Base-by-base conservation (phyloP, 64 coral and sea anemone species). In the Stylophora pistillata region DNA sequence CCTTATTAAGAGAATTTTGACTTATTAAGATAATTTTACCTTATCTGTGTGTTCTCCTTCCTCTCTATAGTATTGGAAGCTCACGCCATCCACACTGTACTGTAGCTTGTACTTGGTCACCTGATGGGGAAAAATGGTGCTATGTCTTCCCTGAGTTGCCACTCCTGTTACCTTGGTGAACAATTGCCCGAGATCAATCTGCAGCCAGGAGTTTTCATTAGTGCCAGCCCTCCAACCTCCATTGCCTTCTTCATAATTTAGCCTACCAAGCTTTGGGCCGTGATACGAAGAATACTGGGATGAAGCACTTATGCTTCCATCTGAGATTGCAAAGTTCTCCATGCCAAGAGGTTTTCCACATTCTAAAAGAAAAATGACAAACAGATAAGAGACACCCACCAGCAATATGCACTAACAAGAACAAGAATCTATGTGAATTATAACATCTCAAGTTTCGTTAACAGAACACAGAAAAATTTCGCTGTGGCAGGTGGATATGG, bases 121-220 rank as follows among this genome's bases (percentile, higher is more conserved):
- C 18, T 25, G 5, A 21, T n/a, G 18, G 4, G n/a, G 18, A 1
- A 0, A 66, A 66, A 7, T n/a, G 10, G 6, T 25, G 63, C 63
- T 66, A 56, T 86, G 59, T 77, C 89, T 53, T 15, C 89, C 89
- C 20, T 91, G 89, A 30, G 89, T 91, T 0, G 89, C 72, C 0
- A 78, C 81, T 2, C 89, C 73, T 12, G 25, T 72, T 27, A 91
- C 30, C 21, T 84, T 86, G 10, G 28, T 85, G 81, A 76, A 91
- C 1, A 62, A 21, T 31, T 58, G 61, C 21, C 34, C 61, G 29
- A 91, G 57, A 25, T 91, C 89, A 28, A 86, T 64, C 68, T 91
- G 81, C 9, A 86, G 77, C 89, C 89, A 91, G 16, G 74, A 82
- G 23, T 54, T 74, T 15, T 15, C 52, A 26, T 86, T 60, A 55